phyloP scores from a whole-genome alignment of 2,888 invertebrate species.

The Podabrus alpinus region DNA sequence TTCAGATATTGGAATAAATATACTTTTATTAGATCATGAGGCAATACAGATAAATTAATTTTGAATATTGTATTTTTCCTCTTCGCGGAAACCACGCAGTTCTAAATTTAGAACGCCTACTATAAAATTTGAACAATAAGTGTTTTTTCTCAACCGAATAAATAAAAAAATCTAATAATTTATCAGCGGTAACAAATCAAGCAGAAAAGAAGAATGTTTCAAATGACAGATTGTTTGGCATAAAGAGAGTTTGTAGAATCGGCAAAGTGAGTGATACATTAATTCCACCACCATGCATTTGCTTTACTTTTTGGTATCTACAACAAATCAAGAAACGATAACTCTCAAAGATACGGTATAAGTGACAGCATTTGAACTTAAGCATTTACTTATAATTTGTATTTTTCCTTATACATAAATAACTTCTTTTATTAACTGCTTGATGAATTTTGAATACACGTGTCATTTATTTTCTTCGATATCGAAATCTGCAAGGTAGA shows the following conservation, averaged over 20 bases:
- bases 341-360: slow-evolving; percentile 18
- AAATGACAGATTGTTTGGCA: slow-evolving; percentile 30
- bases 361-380: slow-evolving; percentile 1
- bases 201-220: slow-evolving; percentile 34
- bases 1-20: no score
- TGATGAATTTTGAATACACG: background rate
- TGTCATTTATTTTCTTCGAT: background rate
- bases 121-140: background rate
- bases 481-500: background rate
- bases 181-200: slow-evolving; percentile 21
- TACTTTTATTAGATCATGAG: no score
- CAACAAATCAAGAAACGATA: slow-evolving; percentile 31
- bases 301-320: slow-evolving; percentile 31
- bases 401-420: background rate
- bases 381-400: background rate
- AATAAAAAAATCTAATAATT: background rate
- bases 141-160: background rate
- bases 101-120: background rate
- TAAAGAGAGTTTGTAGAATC: slow-evolving; percentile 30
- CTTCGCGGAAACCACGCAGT: background rate
- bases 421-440: background rate
- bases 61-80: background rate
- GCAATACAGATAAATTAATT: background rate
- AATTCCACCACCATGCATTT: slow-evolving; percentile 35
- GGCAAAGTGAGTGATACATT: slow-evolving; percentile 34